Base-by-base conservation (phyloP, 2,797 vertebrate genomes). In the Coreius guichenoti region DNA sequence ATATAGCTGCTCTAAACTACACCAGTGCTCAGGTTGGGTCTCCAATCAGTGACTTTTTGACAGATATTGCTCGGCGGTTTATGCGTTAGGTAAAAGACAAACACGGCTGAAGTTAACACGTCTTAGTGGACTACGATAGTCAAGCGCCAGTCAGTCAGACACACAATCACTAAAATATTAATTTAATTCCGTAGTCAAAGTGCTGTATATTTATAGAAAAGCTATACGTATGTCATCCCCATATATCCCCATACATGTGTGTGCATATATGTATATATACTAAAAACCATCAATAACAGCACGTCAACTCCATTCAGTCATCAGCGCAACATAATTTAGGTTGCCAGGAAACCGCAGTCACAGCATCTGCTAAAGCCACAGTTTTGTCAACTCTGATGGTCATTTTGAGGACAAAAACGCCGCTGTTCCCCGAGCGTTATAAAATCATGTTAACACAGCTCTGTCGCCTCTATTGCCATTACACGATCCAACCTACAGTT, bases 311-410 rank as follows among this genome's bases (percentile, higher is more conserved):
- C 61, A 43, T 82, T 82, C 81, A 72, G 17, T 26, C 23, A 26
- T 36, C 70, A 75, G 51, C 23, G 33, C 33, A 58, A 43, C 51
- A 73, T 65, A 39, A 82, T 43, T 45, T 36, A 65, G 39, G 81
- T 83, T 83, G 81, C 81, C 81, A 74, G 81, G 81, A 63, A 74
- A 83, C 81, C 70, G 80, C 80, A 63, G 81, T 39, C 84, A 54
- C 56, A 80, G 39, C 77, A 73, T 80, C 78, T 31, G 45, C 68
- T 65, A 80, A 73, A 80, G 68, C 31, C 69, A 85, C 83, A 65
- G 68, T 61, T 72, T 73, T 56, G 58, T 73, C 56, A 80, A 80
- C 69, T 74, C 77, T 67, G 77, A 67, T 85, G 77, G 43, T 85
- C 78, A 54, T 80, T 80, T 80, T 65, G 77, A 85, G 69, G 84